Base-by-base conservation (phyloP, 1,140 invertebrate genomes). In the Drosophila repleta region DNA sequence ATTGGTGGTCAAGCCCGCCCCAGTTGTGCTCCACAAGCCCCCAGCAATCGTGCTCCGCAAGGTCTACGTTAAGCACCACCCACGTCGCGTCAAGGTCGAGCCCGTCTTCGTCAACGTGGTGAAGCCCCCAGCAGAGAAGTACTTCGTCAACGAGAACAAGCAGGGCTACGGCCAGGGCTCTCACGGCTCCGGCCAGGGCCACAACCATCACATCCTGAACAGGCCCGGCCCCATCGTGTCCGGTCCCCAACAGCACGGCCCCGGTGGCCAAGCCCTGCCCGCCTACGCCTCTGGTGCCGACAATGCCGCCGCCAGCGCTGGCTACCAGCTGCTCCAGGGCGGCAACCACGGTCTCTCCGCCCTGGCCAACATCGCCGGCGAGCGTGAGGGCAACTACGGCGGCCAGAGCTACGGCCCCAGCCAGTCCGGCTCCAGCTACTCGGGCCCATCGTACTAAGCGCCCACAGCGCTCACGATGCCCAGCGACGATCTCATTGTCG, bases 51-150 rank as follows among this genome's bases (percentile, higher is more conserved):
- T 91, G 6, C 75, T 91, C 17, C 90, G 90, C 76, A 91, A 90
- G 75, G 88, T 91, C 49, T 84, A 88, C 65, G 79, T 91, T 29
- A 91, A 90, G 72, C 90, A 91, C 73, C 87, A 91, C 43, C 90
- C 90, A 72, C 90, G 89, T 60, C 90, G 90, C 77, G 90, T 91
- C 15, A 91, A 90, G 77, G 90, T 91, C 13, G 90, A 91, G 72
- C 90, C 90, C 21, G 90, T 91, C n/a, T 91, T 91, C 65, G 90
- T 91, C 29, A 91, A 91, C 10, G 89, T 91, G 77, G 89, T 91
- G 17, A 91, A 91, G 70, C 90, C 90, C 15, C 90, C 90, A 88
- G 90, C 90, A 91, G 90, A 91, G 74, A 91, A 91, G 56, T 91
- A 91, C 51, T 91, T 90, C 32, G 90, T 91, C 37, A 91, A 91